A percentile compares a stretch with the other conserved stretches of the same genome.
phyloP scores from a whole-genome alignment of 2,797 vertebrate species.

The Oreortyx pictus region DNA sequence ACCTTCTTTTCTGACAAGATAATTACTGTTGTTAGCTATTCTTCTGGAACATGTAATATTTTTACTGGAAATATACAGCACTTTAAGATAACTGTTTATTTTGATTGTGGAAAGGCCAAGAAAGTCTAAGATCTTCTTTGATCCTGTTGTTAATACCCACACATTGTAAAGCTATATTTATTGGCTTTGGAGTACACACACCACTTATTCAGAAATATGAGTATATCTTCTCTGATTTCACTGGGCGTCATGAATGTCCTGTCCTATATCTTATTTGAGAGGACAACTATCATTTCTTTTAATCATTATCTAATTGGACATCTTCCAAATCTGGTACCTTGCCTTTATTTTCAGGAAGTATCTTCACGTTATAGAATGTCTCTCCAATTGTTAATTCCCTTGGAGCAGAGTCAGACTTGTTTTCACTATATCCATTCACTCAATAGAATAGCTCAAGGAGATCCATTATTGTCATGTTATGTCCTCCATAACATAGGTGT shows the following conservation, averaged over 20 bases:
- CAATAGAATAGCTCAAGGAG: background rate
- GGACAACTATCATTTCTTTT: background rate
- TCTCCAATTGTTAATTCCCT: background rate
- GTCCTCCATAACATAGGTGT: background rate
- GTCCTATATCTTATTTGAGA: background rate
- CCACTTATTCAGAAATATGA: background rate
- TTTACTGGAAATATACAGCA: background rate
- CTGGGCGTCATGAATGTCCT: background rate
- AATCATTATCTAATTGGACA: background rate
- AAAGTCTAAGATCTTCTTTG: background rate
- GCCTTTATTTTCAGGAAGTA: background rate
- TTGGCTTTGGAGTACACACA: background rate
- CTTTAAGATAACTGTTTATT: background rate
- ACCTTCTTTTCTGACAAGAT: slow-evolving; percentile 43
- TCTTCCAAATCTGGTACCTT: background rate
- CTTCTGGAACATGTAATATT: slow-evolving; percentile 25
- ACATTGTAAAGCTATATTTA: background rate
- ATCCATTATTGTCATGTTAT: background rate
- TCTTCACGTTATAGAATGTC: background rate
- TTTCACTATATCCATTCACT: background rate
- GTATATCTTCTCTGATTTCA: background rate
- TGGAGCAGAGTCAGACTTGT: background rate
- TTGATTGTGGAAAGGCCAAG: background rate
- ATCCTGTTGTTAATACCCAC: background rate
- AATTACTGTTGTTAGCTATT: slow-evolving; percentile 30